Percentiles rank a stretch among this genome's conserved stretches.
phyloP scores from a whole-genome alignment of 2,113 vertebrate species.

The Lampris incognitus region DNA sequence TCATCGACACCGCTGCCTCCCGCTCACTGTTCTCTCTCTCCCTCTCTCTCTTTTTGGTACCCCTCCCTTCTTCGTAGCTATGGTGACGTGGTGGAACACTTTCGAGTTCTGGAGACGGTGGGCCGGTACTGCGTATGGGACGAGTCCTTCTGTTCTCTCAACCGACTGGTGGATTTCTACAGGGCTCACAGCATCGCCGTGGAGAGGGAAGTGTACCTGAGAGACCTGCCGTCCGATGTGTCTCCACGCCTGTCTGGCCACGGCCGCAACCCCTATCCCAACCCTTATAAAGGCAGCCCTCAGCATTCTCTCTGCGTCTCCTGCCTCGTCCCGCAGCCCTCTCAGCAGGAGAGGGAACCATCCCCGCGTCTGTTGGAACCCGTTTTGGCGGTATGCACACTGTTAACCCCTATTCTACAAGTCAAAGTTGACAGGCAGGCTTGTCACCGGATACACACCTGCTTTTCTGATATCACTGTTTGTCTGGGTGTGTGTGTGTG shows the following conservation, averaged over 20 bases:
- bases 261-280: slow-evolving; percentile 70
- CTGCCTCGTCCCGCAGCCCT: background rate
- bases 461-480: slow-evolving; percentile 23
- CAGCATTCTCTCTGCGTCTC: slow-evolving; percentile 56
- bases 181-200: slow-evolving; percentile 84
- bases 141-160: slow-evolving; percentile 90
- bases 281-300: slow-evolving; percentile 68
- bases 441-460: background rate
- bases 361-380: slow-evolving; percentile 31
- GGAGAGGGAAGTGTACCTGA: slow-evolving; percentile 86
- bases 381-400: slow-evolving; percentile 52
- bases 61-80: slow-evolving; percentile 77
- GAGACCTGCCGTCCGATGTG: slow-evolving; percentile 62
- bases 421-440: background rate
- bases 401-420: background rate
- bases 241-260: slow-evolving; percentile 34
- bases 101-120: slow-evolving; percentile 87
- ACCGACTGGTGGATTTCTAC: slow-evolving; percentile 93
- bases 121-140: slow-evolving; percentile 95
- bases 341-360: slow-evolving; percentile 43
- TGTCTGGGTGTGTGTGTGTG: slow-evolving; percentile 22
- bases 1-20: background rate
- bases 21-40: background rate
- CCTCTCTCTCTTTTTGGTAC: background rate
- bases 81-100: slow-evolving; percentile 89